Evolutionary conservation across 2,888 invertebrate genomes (phyloP).

Genomic region (Poecilobothrus nobilitatus): DNA sequence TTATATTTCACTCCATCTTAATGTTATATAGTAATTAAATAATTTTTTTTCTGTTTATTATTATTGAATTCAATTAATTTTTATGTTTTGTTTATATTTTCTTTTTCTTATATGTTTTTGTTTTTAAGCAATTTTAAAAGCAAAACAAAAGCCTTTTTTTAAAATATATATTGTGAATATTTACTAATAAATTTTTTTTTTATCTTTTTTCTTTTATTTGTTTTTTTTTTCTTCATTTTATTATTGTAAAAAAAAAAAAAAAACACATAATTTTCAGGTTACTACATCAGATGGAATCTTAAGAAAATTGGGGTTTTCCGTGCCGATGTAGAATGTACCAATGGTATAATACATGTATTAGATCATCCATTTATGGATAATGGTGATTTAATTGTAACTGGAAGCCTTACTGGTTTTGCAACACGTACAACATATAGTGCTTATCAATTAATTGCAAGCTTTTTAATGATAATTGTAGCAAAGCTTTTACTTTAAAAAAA

Average conservation of each 20-base stretch:
- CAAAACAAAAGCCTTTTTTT: background rate
- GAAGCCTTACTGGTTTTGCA: conserved; percentile 36
- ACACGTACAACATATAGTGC: conserved; percentile 36
- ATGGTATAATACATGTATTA: conserved; percentile 91
- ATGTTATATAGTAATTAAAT: too few species aligned
- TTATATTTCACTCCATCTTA: too few species aligned
- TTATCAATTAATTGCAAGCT: conserved; percentile 41
- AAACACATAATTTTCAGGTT: conserved; percentile 55
- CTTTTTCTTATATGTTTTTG: too few species aligned
- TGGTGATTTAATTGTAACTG: conserved; percentile 64
- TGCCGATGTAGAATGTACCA: conserved; percentile 90
- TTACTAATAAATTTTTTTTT: background rate
- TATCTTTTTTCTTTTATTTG: background rate
- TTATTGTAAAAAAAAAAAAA: conserved; percentile 1
- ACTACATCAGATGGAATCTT: conserved; percentile 76
- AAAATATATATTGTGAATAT: background rate
- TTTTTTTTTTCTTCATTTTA: too few species aligned
- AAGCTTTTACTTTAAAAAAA: conserved; percentile 39
- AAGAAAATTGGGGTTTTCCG: conserved; percentile 75
- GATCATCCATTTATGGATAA: conserved; percentile 77
- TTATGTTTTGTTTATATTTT: too few species aligned
- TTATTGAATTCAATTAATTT: too few species aligned
- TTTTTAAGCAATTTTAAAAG: too few species aligned
- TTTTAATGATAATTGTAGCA: conserved; percentile 42
- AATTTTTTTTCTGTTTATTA: too few species aligned